phyloP scores from a whole-genome alignment of 1,140 invertebrate species.

The Teleopsis dalmanni region DNA sequence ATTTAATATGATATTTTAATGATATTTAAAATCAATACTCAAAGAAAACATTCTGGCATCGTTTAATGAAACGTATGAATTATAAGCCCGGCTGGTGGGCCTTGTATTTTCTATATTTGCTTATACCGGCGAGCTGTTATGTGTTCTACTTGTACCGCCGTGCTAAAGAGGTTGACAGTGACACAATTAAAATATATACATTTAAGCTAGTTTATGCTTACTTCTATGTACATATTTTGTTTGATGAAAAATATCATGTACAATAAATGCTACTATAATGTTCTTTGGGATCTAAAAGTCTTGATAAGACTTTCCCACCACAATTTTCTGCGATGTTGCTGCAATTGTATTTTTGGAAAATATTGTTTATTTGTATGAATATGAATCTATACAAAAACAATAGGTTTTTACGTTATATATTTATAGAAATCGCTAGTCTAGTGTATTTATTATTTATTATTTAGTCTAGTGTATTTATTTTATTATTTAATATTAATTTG shows the following conservation, averaged over 20 bases:
- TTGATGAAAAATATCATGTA: too few relatives aligned
- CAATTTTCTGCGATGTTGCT: too few relatives aligned
- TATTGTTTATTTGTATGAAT: too few relatives aligned
- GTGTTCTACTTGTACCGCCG: conserved; percentile 59
- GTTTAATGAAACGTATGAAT: conserved; percentile 62
- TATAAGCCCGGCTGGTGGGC: conserved; percentile 72
- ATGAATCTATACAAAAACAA: too few relatives aligned
- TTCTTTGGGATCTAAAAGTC: too few relatives aligned
- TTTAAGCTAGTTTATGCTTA: conserved; percentile 17
- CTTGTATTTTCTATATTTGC: conserved; percentile 66
- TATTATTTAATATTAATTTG: conserved; percentile 3
- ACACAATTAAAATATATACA: conserved; percentile 16
- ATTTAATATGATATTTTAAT: not conserved
- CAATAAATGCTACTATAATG: too few relatives aligned
- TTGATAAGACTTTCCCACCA: too few relatives aligned
- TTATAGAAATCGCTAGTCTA: too few relatives aligned
- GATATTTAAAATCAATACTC: conserved; percentile 11
- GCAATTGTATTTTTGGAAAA: too few relatives aligned
- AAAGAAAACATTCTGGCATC: conserved; percentile 64
- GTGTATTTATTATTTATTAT: not conserved
- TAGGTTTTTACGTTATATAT: too few relatives aligned
- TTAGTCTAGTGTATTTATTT: not conserved
- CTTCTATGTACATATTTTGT: not conserved
- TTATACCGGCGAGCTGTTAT: conserved; percentile 63
- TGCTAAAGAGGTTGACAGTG: conserved; percentile 56